Evolutionary conservation across 1,140 invertebrate genomes (phyloP).

Genomic region (Sarcophaga bullata): DNA sequence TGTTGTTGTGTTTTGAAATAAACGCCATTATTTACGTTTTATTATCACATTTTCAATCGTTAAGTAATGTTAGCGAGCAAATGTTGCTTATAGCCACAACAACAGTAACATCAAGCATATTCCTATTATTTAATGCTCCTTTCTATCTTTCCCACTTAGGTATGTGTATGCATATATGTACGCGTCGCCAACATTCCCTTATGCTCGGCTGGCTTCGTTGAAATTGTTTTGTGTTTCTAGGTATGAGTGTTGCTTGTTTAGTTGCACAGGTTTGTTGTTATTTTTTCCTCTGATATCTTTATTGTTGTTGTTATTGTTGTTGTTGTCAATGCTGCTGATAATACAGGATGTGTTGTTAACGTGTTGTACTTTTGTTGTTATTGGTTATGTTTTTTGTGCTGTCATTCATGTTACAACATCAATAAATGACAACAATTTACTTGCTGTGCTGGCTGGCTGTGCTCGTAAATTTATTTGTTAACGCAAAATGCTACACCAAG

Average conservation of each 20-base stretch:
- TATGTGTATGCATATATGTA: background rate
- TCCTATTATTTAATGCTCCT: background rate
- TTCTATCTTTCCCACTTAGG: background rate
- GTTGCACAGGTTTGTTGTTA: background rate
- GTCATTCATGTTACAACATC: background rate
- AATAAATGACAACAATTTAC: conserved; percentile 12
- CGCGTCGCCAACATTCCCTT: background rate
- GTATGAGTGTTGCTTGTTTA: no score
- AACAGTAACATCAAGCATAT: background rate
- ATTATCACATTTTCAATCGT: conserved; percentile 6
- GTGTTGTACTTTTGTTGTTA: background rate
- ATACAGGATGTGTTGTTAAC: background rate
- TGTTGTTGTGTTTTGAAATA: background rate
- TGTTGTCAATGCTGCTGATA: background rate
- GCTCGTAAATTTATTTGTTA: background rate
- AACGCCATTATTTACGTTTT: background rate
- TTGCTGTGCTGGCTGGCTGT: background rate
- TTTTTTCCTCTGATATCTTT: background rate
- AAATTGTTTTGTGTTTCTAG: background rate
- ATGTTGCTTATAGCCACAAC: no score
- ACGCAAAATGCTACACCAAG: conserved; percentile 2
- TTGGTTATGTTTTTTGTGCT: background rate
- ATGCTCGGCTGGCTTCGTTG: background rate
- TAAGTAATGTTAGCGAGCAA: background rate
- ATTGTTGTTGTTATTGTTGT: background rate